A percentile compares a stretch with the other conserved stretches of the same genome.
phyloP scores from a whole-genome alignment of 2,113 vertebrate species.

The Erythrolamprus reginae region DNA sequence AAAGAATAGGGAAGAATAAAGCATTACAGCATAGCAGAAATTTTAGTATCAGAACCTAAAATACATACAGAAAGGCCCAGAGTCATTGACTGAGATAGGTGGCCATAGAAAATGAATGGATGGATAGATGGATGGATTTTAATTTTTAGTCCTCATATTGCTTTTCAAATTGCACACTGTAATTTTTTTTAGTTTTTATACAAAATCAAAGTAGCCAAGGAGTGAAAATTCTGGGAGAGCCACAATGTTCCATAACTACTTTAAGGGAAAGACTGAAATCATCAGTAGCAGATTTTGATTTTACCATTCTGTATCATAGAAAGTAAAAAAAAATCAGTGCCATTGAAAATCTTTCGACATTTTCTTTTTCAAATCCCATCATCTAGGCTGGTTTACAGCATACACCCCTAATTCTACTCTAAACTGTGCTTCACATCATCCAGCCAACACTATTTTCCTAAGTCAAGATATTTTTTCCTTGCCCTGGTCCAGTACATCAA shows the following conservation, averaged over 20 bases:
- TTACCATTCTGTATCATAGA: not conserved
- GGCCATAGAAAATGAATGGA: not conserved
- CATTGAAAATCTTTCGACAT: not conserved
- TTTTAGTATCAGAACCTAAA: not conserved
- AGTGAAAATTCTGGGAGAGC: not conserved
- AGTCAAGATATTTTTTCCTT: not conserved
- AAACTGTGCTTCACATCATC: not conserved
- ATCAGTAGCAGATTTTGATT: not conserved
- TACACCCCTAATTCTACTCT: not conserved
- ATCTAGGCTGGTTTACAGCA: not conserved
- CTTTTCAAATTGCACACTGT: not conserved
- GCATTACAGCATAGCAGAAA: not conserved
- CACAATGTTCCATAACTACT: not conserved
- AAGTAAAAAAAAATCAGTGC: not conserved
- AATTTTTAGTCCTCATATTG: not conserved
- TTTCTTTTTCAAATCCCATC: not conserved
- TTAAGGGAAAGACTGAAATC: not conserved
- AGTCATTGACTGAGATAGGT: not conserved
- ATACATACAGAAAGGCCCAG: not conserved
- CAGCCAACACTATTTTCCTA: not conserved
- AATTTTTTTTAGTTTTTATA: not conserved
- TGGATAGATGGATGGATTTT: not conserved
- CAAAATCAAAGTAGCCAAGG: not conserved
- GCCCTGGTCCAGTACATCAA: not conserved
- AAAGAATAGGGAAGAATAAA: not conserved